Conservation (phyloP, 2,113 vertebrate genomes). For the Crotalus tigris region DNA sequence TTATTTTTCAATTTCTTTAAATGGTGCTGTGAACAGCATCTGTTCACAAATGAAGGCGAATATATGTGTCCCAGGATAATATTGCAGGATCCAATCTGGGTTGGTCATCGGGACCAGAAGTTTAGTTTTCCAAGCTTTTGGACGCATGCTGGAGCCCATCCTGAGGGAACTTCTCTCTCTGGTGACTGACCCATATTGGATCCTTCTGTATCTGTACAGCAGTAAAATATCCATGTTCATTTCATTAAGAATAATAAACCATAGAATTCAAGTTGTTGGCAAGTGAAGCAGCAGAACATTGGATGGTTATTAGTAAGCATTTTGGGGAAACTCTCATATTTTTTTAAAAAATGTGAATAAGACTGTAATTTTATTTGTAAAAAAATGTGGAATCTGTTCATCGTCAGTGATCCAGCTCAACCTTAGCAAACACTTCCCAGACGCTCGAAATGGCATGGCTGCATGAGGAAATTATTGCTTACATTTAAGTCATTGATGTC, state of each 20-base stretch:
- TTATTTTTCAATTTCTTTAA: not conserved
- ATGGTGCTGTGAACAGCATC: not conserved
- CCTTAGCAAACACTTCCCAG: not conserved
- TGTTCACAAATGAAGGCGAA: not conserved
- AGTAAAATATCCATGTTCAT: not conserved
- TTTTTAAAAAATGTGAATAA: not conserved
- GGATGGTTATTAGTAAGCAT: not conserved
- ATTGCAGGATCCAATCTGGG: not conserved
- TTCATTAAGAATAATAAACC: not conserved
- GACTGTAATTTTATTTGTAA: not conserved
- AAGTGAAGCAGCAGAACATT: not conserved
- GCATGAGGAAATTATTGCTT: not conserved
- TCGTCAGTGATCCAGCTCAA: not conserved
- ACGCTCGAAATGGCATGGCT: not conserved
- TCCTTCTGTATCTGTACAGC: not conserved
- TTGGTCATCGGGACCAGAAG: not conserved
- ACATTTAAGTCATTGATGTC: not conserved
- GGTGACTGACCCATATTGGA: not conserved
- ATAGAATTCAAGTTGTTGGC: not conserved
- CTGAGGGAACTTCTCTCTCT: not conserved
- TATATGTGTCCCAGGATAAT: not conserved
- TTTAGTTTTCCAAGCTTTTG: not conserved
- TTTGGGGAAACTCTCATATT: not conserved
- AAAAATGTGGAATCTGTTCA: not conserved
- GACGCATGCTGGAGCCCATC: not conserved